Conservation (phyloP, 2,888 invertebrate genomes). For the Corbicula japonica region DNA sequence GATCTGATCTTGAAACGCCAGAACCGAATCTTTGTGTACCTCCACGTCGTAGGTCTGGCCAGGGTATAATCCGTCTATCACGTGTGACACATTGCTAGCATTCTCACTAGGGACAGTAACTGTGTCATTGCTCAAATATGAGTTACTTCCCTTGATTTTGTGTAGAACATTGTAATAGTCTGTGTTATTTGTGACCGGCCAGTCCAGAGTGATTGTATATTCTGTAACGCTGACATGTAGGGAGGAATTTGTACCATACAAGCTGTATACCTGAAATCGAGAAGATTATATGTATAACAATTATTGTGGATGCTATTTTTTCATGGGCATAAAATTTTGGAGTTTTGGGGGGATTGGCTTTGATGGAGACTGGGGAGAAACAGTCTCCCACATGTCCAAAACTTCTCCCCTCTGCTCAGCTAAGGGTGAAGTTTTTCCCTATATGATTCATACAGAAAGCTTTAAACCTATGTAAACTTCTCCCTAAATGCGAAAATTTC, state of each 20-base stretch:
- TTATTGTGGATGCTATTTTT: too few species aligned
- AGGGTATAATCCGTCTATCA: conserved; percentile 56
- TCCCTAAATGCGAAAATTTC: too few species aligned
- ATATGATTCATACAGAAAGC: too few species aligned
- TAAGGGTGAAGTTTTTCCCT: too few species aligned
- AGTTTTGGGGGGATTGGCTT: too few species aligned
- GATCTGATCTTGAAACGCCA: conserved; percentile 48
- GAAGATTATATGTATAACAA: conserved; percentile 6
- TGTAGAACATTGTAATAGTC: conserved; percentile 51
- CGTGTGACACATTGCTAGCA: conserved; percentile 39
- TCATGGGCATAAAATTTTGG: too few species aligned
- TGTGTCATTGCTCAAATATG: conserved; percentile 42
- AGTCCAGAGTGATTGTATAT: conserved; percentile 47
- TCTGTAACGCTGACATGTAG: conserved; percentile 45
- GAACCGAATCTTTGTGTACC: conserved; percentile 51
- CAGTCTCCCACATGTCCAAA: too few species aligned
- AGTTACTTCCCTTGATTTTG: conserved; percentile 31
- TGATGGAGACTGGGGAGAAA: too few species aligned
- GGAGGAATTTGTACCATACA: conserved; percentile 48
- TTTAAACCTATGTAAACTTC: too few species aligned
- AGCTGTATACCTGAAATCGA: conserved; percentile 50
- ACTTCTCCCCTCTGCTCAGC: too few species aligned
- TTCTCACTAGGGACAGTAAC: conserved; percentile 53
- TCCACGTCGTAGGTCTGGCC: conserved; percentile 63
- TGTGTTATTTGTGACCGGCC: conserved; percentile 52